Conservation (phyloP, 35 echinoderm and acorn worm species). For the Diadema setosum region DNA sequence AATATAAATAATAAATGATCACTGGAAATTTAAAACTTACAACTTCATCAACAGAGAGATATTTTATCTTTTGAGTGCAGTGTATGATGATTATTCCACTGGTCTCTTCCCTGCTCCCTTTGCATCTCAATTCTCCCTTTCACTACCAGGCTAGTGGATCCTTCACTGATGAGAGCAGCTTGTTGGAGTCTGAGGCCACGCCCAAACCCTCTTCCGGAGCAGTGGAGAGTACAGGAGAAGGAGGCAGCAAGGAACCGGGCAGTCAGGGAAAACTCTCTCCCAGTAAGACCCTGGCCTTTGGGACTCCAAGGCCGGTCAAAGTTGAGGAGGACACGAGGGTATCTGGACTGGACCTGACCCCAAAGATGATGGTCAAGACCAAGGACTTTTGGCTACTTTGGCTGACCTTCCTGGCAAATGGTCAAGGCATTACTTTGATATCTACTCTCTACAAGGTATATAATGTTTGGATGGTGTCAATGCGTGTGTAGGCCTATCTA, state of each 20-base stretch:
- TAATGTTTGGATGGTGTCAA: background rate
- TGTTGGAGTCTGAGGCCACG: background rate
- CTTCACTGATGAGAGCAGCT: background rate
- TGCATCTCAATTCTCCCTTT: background rate
- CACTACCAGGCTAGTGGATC: background rate
- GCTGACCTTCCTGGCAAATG: constrained; percentile 63
- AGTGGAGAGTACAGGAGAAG: background rate
- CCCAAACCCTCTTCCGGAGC: background rate
- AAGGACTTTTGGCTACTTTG: constrained; percentile 72
- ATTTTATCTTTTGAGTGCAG: too few relatives aligned
- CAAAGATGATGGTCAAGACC: constrained; percentile 49
- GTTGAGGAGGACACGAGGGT: constrained; percentile 34
- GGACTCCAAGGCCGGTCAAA: background rate
- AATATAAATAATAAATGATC: too few relatives aligned
- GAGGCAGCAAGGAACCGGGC: background rate
- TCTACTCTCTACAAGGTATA: constrained; percentile 70
- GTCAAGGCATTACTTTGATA: constrained; percentile 57
- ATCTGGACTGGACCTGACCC: constrained; percentile 53
- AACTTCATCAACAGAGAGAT: too few relatives aligned
- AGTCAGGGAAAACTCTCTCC: background rate
- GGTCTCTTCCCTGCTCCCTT: background rate
- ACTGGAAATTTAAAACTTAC: too few relatives aligned
- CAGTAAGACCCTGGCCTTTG: background rate
- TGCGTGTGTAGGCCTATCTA: too few relatives aligned
- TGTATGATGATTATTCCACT: too few relatives aligned